Evolutionary conservation across 2,113 vertebrate genomes (phyloP), one percentile per base, ranked within the genome.

Genomic region (Seriola quinqueradiata): DNA sequence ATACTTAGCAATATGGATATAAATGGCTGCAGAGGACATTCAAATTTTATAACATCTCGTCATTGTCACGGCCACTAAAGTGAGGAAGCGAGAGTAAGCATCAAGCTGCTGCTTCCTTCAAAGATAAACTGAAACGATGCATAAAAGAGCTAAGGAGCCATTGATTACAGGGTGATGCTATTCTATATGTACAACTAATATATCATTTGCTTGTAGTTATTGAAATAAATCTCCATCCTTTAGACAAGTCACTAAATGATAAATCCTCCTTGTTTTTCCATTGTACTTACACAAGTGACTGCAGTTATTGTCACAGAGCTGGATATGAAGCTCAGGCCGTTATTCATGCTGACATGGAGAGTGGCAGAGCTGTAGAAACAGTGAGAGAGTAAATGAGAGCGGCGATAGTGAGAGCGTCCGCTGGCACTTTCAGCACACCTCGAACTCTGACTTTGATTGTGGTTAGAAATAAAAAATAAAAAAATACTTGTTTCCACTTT

Each of bases 321-420:
- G 3, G 98, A 99, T 93, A 99, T 99, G 94, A 99, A 99, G 85
- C 97, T 99, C 84, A 99, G 94, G 4, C 98, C 98, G 0, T 99
- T 98, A 0, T 99, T 99, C 98, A 99, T 98, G 87, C 98, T 99
- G 93, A 99, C 98, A 52, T 99, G 96, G 9, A 99, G 97, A 1
- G 97, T 97, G 1, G 98, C 98, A n/a, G 94, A 88, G 68, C 95
- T 96, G 83, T n/a, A 60, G 68, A 54, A 52, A 83, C 0, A 17
- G 48, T 0, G 32, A 42, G 38, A 65, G 16, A 25, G 64, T 14
- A n/a, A 65, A 38, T 52, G 5, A 64, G 23, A 74, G 19, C 0
- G 16, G 48, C 28, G 38, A 57, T 16, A 60, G 28, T 19, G 16
- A 19, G 32, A 0, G 32, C 8, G 48, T 55, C 50, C 25, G 14